phyloP scores from a whole-genome alignment of 2,888 invertebrate species.

The Dolichomitus sp. region DNA sequence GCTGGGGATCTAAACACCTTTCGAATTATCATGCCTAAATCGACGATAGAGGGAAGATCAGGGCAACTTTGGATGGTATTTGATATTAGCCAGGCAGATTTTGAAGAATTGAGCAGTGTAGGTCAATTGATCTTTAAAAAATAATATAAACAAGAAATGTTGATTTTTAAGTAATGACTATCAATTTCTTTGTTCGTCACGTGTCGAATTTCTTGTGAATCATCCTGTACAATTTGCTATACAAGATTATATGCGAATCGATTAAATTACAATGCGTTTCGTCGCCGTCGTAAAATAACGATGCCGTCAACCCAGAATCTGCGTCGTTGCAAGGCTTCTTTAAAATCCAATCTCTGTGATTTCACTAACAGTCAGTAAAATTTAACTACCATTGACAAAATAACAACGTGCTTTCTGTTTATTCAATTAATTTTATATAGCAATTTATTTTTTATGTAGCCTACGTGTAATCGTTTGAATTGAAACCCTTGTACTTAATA shows the following conservation, averaged over 20 bases:
- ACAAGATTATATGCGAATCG: constrained; percentile 9
- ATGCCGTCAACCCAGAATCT: constrained; percentile 4
- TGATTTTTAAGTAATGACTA: background rate
- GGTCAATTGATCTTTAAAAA: background rate
- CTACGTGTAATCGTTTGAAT: background rate
- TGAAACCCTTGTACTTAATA: background rate
- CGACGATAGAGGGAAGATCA: no score
- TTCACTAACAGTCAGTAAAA: background rate
- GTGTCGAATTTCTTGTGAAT: background rate
- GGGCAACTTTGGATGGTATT: no score
- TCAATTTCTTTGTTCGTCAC: background rate
- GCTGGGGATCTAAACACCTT: no score
- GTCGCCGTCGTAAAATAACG: constrained; percentile 21
- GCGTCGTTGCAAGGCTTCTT: no score
- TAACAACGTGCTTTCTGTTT: background rate
- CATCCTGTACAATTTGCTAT: background rate
- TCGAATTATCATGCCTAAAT: no score
- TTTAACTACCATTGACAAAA: background rate
- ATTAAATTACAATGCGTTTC: constrained; percentile 39
- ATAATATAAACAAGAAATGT: background rate
- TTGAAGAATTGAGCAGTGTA: no score
- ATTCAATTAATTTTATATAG: background rate
- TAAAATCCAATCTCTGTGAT: background rate
- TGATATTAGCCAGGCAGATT: no score
- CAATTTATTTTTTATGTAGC: background rate